These are phyloP conservation scores for Myzus persicae DNA, from an alignment of 1,140 invertebrate genomes.

Conservation along the genomic window DNA sequence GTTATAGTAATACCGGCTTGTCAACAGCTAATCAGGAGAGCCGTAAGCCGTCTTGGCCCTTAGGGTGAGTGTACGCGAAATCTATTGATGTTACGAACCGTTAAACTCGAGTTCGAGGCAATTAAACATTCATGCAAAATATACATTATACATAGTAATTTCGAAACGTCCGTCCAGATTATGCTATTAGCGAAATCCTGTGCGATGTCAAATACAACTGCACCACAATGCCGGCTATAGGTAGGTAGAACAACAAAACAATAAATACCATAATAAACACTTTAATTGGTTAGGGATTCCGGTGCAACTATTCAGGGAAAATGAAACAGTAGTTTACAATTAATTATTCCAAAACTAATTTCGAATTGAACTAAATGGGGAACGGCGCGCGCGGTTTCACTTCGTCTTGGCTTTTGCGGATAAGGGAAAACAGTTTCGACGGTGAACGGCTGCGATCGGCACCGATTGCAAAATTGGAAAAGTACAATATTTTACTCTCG, in stretches of 20 bases:
- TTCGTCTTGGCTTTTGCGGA: background rate
- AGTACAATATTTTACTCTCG: background rate
- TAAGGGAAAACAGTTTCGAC: background rate
- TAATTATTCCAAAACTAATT: conserved; percentile 53
- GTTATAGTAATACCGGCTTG: background rate
- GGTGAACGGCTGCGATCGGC: background rate
- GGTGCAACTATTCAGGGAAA: background rate
- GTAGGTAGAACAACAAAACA: conserved; percentile 18
- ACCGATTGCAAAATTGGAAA: background rate
- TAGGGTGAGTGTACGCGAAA: background rate
- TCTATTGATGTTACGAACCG: background rate
- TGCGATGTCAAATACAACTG: conserved; percentile 9
- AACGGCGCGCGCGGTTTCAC: background rate
- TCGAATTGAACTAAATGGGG: conserved; percentile 13
- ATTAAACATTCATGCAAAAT: conserved; percentile 20
- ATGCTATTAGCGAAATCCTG: conserved; percentile 7
- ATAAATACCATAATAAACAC: conserved; percentile 49
- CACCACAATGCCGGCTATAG: conserved; percentile 8
- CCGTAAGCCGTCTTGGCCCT: no score
- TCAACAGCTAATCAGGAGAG: background rate
- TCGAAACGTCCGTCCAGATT: background rate
- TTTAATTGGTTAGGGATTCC: conserved; percentile 40
- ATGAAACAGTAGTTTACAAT: conserved; percentile 36
- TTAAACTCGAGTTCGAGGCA: background rate
- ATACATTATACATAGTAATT: background rate